A percentile compares a stretch with the other conserved stretches of the same genome.
phyloP scores from a whole-genome alignment of 2,113 vertebrate genomes.

The Syngnathus floridae region DNA sequence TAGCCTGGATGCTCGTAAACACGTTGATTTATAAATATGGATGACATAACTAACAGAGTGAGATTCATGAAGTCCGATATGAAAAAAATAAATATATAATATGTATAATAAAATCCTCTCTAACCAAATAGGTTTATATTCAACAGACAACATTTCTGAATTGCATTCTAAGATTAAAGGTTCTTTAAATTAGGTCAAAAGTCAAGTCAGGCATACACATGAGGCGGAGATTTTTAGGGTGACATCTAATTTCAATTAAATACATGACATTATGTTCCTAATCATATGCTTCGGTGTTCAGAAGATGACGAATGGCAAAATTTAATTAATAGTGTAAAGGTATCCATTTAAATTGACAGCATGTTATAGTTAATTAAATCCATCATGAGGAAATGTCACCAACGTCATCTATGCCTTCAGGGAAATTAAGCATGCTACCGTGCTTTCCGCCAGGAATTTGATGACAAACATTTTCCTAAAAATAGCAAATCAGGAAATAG shows the following conservation, averaged over 20 bases:
- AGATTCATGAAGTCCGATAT: background rate
- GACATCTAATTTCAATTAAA: too few relatives aligned
- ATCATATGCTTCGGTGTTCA: background rate
- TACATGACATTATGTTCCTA: too few relatives aligned
- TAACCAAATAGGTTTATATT: too few relatives aligned
- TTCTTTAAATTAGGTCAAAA: too few relatives aligned
- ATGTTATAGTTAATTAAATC: background rate
- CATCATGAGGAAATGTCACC: background rate
- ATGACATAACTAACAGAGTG: background rate
- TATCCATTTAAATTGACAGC: background rate
- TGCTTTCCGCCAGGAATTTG: background rate
- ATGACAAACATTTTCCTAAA: background rate
- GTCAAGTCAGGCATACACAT: too few relatives aligned
- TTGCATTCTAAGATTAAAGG: too few relatives aligned
- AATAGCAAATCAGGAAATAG: slow-evolving; percentile 6
- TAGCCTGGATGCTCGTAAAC: background rate
- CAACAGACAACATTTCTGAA: too few relatives aligned
- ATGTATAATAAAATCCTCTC: too few relatives aligned
- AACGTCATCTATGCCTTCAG: background rate
- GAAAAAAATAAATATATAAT: background rate
- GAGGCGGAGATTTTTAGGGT: too few relatives aligned
- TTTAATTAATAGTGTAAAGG: background rate
- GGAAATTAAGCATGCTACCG: background rate
- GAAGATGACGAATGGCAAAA: background rate
- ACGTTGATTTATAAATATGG: background rate